These are phyloP conservation scores for Parauchenoglanis ngamensis DNA, from an alignment of 2,797 vertebrate genomes.

Conservation along the genomic window DNA sequence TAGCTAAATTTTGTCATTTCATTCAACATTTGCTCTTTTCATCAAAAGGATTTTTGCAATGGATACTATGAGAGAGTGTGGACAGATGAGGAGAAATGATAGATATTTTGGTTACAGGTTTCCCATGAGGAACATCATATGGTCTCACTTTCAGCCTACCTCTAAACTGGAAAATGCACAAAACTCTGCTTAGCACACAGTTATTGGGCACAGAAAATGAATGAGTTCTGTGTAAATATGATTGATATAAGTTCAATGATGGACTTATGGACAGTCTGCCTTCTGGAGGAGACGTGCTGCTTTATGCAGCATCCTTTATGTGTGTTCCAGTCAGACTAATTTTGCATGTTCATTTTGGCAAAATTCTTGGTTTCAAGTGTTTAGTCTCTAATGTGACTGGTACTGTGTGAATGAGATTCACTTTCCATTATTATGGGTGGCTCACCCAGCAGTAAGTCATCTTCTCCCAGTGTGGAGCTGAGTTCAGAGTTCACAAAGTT, in stretches of 20 bases:
- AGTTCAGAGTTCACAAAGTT: conserved; percentile 83
- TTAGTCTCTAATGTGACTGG: conserved; percentile 66
- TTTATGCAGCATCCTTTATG: not conserved
- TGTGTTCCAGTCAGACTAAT: not conserved
- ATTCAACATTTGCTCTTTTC: not conserved
- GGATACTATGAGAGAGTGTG: not conserved
- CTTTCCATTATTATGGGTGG: conserved; percentile 77
- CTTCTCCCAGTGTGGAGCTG: conserved; percentile 78
- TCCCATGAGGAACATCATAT: not conserved
- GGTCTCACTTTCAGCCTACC: not conserved
- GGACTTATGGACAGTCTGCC: not conserved
- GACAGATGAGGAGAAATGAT: not conserved
- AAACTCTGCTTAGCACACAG: not conserved
- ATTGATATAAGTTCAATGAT: not conserved
- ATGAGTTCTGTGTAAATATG: not conserved
- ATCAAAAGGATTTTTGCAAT: not conserved
- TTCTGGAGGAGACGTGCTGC: not conserved
- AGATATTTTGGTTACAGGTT: not conserved
- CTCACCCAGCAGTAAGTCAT: conserved; percentile 80
- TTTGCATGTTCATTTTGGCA: not conserved
- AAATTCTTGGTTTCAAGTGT: conserved; percentile 4
- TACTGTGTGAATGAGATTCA: conserved; percentile 57
- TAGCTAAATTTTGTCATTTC: not conserved
- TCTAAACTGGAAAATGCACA: not conserved
- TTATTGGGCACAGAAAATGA: not conserved